phyloP scores from a whole-genome alignment of 2,797 vertebrate species.

The Cossypha caffra region DNA sequence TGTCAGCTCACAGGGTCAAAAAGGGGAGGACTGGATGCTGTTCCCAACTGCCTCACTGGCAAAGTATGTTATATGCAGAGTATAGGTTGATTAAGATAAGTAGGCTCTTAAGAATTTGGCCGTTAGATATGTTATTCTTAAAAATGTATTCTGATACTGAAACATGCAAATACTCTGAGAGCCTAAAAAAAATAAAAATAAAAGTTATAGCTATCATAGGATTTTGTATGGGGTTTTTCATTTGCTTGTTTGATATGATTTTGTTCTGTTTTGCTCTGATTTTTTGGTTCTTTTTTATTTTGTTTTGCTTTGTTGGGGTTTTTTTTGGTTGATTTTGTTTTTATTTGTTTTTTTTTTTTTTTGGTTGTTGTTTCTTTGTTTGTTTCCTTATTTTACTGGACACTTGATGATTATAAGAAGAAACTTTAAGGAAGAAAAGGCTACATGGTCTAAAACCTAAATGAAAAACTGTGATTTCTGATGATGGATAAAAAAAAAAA shows the following conservation, averaged over 20 bases:
- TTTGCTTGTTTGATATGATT: neutral
- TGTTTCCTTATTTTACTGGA: neutral
- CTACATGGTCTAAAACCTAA: neutral
- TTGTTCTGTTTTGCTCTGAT: neutral
- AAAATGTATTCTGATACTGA: neutral
- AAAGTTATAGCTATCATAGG: neutral
- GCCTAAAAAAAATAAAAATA: neutral
- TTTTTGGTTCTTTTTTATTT: rapidly evolving
- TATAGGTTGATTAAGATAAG: neutral
- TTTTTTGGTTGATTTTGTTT: neutral
- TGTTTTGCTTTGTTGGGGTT: no score
- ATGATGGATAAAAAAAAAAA: neutral
- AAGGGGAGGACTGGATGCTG: neutral
- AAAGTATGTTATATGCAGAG: neutral
- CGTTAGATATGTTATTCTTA: neutral
- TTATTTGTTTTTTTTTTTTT: neutral
- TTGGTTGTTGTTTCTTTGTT: rapidly evolving
- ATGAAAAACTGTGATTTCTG: neutral
- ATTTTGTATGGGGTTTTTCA: neutral
- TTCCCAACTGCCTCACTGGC: neutral
- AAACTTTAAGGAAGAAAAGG: neutral
- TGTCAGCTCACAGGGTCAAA: neutral
- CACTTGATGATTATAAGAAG: neutral
- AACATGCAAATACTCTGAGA: neutral
- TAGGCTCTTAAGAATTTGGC: neutral